These are phyloP conservation scores for Orthonevra nobilis DNA, from an alignment of 2,888 invertebrate genomes.

Conservation along the genomic window DNA sequence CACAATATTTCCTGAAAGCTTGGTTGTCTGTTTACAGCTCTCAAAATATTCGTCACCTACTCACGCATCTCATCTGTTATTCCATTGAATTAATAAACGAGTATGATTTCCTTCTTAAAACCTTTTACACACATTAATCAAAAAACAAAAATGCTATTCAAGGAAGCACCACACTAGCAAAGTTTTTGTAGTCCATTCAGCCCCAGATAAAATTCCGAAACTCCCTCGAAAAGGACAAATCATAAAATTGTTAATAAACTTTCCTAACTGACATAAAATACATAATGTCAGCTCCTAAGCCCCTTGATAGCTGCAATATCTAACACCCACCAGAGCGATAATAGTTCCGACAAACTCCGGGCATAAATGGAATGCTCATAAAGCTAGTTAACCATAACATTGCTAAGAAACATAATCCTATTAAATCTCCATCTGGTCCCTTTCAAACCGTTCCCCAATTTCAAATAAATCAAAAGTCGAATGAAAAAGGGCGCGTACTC, in stretches of 20 bases:
- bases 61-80: too few relatives aligned
- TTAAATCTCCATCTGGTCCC: constrained; percentile 71
- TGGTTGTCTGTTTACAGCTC: too few relatives aligned
- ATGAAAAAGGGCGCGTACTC: constrained; percentile 55
- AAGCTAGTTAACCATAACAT: constrained; percentile 68
- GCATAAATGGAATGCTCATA: constrained; percentile 41
- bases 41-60: too few relatives aligned
- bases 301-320: constrained; percentile 43
- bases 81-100: too few relatives aligned
- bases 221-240: background rate
- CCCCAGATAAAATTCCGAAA: constrained; percentile 4
- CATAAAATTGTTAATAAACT: constrained; percentile 24
- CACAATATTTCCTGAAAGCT: too few relatives aligned
- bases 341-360: constrained; percentile 39
- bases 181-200: too few relatives aligned
- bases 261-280: constrained; percentile 7
- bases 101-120: too few relatives aligned
- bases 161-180: too few relatives aligned
- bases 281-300: constrained; percentile 30
- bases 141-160: too few relatives aligned
- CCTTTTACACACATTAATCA: too few relatives aligned
- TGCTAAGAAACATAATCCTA: constrained; percentile 71
- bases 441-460: constrained; percentile 68
- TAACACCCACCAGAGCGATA: constrained; percentile 56
- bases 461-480: constrained; percentile 58